A percentile compares a stretch with the other conserved stretches of the same genome.
Conservation (phyloP, 2,113 vertebrate genomes). For the Progne subis region DNA sequence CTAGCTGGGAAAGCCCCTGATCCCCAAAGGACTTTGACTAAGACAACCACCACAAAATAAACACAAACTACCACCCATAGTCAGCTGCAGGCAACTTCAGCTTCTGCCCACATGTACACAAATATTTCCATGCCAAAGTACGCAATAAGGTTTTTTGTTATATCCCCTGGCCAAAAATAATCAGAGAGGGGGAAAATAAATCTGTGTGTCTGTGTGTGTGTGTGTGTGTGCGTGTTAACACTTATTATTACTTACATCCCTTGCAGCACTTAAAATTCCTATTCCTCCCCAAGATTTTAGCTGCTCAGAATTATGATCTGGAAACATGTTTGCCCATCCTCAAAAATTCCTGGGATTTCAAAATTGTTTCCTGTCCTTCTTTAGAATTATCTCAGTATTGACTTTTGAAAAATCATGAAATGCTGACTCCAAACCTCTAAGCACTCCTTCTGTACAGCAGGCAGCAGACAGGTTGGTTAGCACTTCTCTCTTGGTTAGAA, state of each 20-base stretch:
- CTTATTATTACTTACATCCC: neutral
- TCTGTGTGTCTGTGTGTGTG: neutral
- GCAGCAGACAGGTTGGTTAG: neutral
- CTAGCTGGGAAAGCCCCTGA: slow-evolving; percentile 52
- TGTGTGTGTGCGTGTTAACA: neutral
- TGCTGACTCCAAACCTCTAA: neutral
- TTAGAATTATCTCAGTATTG: neutral
- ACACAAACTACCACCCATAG: neutral
- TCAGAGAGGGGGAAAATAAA: neutral
- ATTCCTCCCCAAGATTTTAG: neutral
- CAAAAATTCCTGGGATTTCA: neutral
- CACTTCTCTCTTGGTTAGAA: neutral
- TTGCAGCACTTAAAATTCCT: neutral
- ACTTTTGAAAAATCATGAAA: neutral
- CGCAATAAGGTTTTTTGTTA: neutral
- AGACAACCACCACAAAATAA: neutral
- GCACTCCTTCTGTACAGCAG: neutral
- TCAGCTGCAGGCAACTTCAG: slow-evolving; percentile 13
- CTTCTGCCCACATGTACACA: neutral
- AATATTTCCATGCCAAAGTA: neutral
- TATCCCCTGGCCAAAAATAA: neutral
- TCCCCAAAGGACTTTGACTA: neutral
- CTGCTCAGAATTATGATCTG: neutral
- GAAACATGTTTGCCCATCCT: neutral
- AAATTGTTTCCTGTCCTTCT: neutral